Evolutionary conservation across 2,113 vertebrate species (phyloP), one percentile per base, ranked within the genome.

Genomic region (Pomatostomus ruficeps): DNA sequence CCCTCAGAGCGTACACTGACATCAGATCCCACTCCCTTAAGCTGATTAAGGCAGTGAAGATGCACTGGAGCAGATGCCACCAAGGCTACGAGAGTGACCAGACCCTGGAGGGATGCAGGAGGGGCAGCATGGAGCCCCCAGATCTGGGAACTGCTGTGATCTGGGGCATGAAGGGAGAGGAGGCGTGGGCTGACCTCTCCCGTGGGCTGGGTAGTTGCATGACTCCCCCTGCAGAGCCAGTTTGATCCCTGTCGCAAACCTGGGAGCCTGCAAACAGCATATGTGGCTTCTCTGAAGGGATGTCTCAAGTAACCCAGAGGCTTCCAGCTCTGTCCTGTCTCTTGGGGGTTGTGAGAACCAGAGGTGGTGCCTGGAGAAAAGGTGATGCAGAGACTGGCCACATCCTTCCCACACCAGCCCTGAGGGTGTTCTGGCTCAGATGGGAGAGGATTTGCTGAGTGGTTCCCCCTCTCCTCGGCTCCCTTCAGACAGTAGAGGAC

Each of bases 21-120:
- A 90, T 88, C 54, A 86, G 55, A 85, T 93, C 67, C 68, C 55
- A 48, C 51, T 72, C 76, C 48, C 43, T 80, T 96, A 95, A 96
- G 92, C 94, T 76, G 84, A 91, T 96, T 93, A 97, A 54, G 22
- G 49, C 49, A 76, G 49, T 9, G 29, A 83, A 58, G 49, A 58
- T 17, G 5, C 7, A 1, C 58, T 29, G 1, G 21, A 94, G 62
- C 81, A 88, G 87, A 94, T 82, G 58, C 66, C 36, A 42, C 28
- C 49, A 40, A 25, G 6, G 57, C 52, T 12, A 0, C 18, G 35
- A 55, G 38, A 77, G 26, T 43, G 63, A 62, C 12, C 11, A 11
- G 59, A 62, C 12, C 26, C 46, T 25, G 49, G 29, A 42, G 54
- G 25, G 40, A 62, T 1, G 10, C 38, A 45, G 38, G 79, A 24